Evolutionary conservation across 2,797 vertebrate species (phyloP).

Genomic region (Pseudotriccus pelzelni): DNA sequence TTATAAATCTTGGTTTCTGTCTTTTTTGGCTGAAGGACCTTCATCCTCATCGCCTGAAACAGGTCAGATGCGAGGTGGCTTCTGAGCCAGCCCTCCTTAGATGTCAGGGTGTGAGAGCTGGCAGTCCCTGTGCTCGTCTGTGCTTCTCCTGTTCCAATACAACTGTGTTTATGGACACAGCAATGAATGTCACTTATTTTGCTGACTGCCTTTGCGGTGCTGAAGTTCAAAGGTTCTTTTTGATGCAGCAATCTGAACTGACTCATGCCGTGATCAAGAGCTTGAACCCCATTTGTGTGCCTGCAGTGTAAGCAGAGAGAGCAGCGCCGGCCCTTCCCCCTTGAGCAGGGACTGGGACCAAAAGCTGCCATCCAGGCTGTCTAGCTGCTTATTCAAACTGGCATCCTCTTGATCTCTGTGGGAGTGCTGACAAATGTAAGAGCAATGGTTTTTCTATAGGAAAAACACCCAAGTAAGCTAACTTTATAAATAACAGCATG

Average conservation of each 20-base stretch:
- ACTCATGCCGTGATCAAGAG: background rate
- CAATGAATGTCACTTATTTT: background rate
- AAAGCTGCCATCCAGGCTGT: background rate
- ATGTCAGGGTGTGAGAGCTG: rapidly evolving
- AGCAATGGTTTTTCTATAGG: background rate
- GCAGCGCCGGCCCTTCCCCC: background rate
- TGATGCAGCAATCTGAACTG: background rate
- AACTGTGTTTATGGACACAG: background rate
- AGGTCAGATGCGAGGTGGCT: background rate
- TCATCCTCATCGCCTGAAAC: background rate
- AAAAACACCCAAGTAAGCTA: background rate
- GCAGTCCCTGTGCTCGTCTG: background rate
- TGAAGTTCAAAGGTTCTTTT: slow-evolving; percentile 15
- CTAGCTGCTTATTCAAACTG: background rate
- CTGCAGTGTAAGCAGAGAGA: background rate
- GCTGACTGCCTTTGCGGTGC: background rate
- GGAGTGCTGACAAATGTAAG: background rate
- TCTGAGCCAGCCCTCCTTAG: background rate
- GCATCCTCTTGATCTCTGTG: background rate
- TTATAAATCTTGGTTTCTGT: background rate
- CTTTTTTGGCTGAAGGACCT: background rate
- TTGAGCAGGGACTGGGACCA: background rate
- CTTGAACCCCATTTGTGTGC: background rate
- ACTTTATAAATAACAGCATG: background rate
- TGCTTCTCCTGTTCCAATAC: background rate